Evolutionary conservation across 2,797 vertebrate genomes (phyloP).

Genomic region (Cuniculus paca): DNA sequence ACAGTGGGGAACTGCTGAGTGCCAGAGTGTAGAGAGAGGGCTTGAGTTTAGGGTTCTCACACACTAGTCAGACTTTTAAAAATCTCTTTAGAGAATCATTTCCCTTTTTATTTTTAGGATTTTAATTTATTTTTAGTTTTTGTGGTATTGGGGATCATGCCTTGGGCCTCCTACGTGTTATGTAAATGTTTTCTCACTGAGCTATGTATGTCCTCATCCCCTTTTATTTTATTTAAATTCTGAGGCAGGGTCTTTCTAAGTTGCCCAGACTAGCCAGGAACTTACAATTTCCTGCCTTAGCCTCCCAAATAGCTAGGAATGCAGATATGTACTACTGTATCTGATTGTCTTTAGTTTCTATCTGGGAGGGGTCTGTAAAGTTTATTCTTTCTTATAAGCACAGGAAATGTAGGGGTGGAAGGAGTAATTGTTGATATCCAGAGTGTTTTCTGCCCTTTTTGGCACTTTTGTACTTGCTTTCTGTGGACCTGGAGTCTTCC

Average conservation of each 20-base stretch:
- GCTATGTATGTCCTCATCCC: background rate
- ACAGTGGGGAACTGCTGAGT: background rate
- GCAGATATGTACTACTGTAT: background rate
- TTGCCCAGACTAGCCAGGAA: background rate
- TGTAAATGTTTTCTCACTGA: background rate
- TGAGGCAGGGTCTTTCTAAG: background rate
- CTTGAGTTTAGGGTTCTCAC: background rate
- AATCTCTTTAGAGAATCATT: background rate
- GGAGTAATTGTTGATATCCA: background rate
- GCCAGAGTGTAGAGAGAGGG: background rate
- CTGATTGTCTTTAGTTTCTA: background rate
- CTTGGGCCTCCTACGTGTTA: background rate
- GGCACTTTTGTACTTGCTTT: background rate
- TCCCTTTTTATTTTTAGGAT: background rate
- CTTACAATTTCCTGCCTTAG: background rate
- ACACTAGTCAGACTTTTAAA: background rate
- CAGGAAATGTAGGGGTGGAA: background rate
- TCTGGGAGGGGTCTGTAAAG: rapidly evolving
- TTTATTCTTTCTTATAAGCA: conserved; percentile 18
- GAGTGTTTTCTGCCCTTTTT: background rate
- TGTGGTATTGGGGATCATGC: background rate
- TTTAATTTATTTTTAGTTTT: background rate
- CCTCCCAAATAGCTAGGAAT: background rate
- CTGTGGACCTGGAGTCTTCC: background rate
- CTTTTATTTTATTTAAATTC: background rate